Percentiles rank a stretch among this genome's conserved stretches.
These are phyloP conservation scores for Thermophis baileyi DNA, from an alignment of 2,113 vertebrate genomes.

Conservation along the genomic window DNA sequence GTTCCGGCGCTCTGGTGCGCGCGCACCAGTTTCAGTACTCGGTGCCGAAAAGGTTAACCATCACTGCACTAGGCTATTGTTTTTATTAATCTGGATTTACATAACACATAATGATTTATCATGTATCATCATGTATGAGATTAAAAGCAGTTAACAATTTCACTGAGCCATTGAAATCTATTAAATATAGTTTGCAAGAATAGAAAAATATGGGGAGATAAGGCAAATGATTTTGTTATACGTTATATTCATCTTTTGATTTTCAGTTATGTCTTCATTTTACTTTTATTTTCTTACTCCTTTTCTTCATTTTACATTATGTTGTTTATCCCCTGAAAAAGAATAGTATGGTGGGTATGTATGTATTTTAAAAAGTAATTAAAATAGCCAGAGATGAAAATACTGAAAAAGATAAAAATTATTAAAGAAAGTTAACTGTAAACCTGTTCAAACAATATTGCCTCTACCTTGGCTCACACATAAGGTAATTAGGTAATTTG, in stretches of 20 bases:
- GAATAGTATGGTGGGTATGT: background rate
- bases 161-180: background rate
- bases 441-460: background rate
- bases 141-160: background rate
- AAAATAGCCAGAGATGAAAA: background rate
- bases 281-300: background rate
- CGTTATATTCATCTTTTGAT: background rate
- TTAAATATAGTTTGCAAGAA: background rate
- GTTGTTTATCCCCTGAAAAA: background rate
- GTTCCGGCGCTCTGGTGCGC: too few relatives aligned
- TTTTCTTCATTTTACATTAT: background rate
- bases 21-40: too few relatives aligned
- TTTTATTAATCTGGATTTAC: background rate
- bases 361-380: background rate
- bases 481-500: background rate
- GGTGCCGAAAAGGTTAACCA: too few relatives aligned
- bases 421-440: background rate
- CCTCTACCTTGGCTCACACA: background rate
- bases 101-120: background rate
- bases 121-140: background rate
- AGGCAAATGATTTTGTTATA: background rate
- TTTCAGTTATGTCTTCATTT: background rate
- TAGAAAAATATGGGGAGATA: background rate
- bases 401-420: background rate
- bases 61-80: background rate